Evolutionary conservation across 2,888 invertebrate genomes (phyloP).

Genomic region (Limnephilus auricula): DNA sequence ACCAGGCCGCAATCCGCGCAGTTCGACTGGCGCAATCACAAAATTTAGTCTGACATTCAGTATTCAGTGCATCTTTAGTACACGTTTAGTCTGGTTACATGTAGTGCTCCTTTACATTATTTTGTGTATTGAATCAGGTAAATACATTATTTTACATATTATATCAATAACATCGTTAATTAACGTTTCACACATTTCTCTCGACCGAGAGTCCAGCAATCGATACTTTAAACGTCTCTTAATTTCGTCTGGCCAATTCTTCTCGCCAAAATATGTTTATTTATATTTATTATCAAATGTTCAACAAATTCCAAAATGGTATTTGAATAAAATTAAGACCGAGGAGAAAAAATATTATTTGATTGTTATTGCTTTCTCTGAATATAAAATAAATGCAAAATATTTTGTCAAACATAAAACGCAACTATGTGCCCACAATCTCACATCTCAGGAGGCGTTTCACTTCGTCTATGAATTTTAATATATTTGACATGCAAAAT

Average conservation of each 20-base stretch:
- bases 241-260: neutral
- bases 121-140: constrained; percentile 39
- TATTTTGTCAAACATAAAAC: neutral
- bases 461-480: neutral
- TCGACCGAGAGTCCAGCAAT: neutral
- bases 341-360: neutral
- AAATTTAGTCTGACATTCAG: constrained; percentile 31
- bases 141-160: neutral
- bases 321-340: neutral
- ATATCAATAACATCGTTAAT: neutral
- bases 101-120: constrained; percentile 24
- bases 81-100: constrained; percentile 17
- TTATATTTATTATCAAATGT: neutral
- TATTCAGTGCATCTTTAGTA: constrained; percentile 44
- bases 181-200: neutral
- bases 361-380: neutral
- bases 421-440: neutral
- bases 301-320: neutral
- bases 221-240: neutral
- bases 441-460: neutral
- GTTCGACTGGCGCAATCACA: constrained; percentile 29
- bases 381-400: neutral
- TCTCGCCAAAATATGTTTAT: neutral
- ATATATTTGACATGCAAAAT: neutral
- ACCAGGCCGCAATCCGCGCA: neutral